A percentile compares a stretch with the other conserved stretches of the same genome.
Evolutionary conservation across 2,888 invertebrate genomes (phyloP).

Genomic region (Kuschelorhynchus macadamiae): DNA sequence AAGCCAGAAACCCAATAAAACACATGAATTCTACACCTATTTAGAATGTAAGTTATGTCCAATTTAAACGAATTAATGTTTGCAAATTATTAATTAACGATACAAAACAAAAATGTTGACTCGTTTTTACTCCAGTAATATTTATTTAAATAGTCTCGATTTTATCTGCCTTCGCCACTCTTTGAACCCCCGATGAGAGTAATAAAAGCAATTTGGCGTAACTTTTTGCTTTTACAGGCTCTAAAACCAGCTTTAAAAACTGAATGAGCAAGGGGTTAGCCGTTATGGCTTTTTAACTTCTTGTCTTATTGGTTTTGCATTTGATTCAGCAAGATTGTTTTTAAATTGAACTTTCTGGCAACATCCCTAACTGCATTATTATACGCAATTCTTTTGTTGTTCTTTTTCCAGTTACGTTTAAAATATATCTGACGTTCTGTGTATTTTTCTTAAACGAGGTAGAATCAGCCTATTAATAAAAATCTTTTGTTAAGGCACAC

Average conservation of each 20-base stretch:
- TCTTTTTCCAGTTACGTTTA: constrained; percentile 5
- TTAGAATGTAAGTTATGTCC: no score
- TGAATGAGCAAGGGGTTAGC: constrained; percentile 40
- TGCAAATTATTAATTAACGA: no score
- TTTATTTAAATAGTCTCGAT: constrained; percentile 18
- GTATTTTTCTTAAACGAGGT: constrained; percentile 33
- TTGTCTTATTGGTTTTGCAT: constrained; percentile 35
- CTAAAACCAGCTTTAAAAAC: constrained; percentile 37
- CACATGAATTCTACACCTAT: no score
- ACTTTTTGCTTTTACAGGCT: constrained; percentile 39
- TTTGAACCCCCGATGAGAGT: constrained; percentile 32
- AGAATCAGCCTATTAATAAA: constrained; percentile 24
- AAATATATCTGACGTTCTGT: constrained; percentile 21
- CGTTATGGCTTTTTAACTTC: constrained; percentile 28
- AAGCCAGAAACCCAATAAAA: no score
- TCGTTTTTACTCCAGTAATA: constrained; percentile 1
- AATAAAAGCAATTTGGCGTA: constrained; percentile 43
- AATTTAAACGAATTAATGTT: no score
- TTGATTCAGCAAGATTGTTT: constrained; percentile 52
- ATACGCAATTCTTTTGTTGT: constrained; percentile 12
- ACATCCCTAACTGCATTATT: constrained; percentile 14
- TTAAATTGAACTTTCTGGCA: constrained; percentile 48
- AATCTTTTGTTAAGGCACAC: constrained; percentile 19
- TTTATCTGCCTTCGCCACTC: constrained; percentile 26
- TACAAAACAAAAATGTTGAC: no score